A percentile compares a stretch with the other conserved stretches of the same genome.
Evolutionary conservation across 2,888 invertebrate genomes (phyloP).

Genomic region (Lottia scabra): DNA sequence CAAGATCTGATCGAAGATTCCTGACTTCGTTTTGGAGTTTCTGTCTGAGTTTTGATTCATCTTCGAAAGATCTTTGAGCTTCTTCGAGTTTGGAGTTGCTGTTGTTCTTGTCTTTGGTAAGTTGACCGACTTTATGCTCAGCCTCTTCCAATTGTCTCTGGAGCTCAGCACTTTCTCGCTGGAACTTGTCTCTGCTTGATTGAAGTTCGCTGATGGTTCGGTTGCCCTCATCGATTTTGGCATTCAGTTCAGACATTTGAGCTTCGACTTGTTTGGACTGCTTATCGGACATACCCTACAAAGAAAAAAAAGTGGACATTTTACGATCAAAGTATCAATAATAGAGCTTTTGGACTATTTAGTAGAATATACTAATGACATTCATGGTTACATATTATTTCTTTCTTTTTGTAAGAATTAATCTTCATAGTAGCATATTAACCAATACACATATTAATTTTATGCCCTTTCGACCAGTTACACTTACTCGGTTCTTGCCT

Average conservation of each 20-base stretch:
- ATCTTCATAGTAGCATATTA: too few species aligned
- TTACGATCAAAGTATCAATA: too few species aligned
- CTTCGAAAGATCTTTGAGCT: slow-evolving; percentile 96
- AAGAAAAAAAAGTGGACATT: not conserved
- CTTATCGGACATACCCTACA: slow-evolving; percentile 95
- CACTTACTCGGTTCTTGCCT: slow-evolving; percentile 93
- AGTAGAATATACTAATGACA: too few species aligned
- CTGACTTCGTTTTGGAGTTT: slow-evolving; percentile 82
- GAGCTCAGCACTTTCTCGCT: slow-evolving; percentile 96
- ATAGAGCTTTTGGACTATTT: too few species aligned
- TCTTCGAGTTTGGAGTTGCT: slow-evolving; percentile 96
- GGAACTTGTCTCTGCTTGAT: slow-evolving; percentile 88
- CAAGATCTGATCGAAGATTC: slow-evolving; percentile 98
- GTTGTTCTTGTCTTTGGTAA: slow-evolving; percentile 91
- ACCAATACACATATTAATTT: too few species aligned
- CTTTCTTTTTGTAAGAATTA: too few species aligned
- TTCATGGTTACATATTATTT: too few species aligned
- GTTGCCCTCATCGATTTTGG: slow-evolving; percentile 96
- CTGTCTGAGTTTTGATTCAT: slow-evolving; percentile 76
- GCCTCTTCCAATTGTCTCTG: slow-evolving; percentile 96
- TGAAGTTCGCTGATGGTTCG: slow-evolving; percentile 93
- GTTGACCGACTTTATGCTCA: slow-evolving; percentile 93
- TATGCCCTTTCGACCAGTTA: not conserved
- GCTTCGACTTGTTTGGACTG: slow-evolving; percentile 96
- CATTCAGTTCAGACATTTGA: slow-evolving; percentile 92